Base-by-base conservation (phyloP, 2,797 vertebrate genomes). In the Sphaeramia orbicularis region DNA sequence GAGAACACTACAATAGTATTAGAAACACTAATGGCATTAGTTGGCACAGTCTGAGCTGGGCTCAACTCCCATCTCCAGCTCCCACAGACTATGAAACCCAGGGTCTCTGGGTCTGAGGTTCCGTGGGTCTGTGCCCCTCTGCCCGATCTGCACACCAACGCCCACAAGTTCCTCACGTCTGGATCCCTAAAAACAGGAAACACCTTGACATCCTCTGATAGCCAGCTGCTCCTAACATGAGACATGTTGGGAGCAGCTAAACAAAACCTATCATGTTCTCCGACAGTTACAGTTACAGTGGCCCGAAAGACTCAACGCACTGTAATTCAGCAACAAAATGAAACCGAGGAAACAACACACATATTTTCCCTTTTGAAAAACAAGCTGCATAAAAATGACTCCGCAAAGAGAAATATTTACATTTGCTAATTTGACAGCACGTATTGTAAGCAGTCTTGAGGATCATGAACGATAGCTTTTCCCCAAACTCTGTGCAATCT, bases 1-100 rank as follows among this genome's bases (percentile, higher is more conserved):
- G 84, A 83, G 78, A 70, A 62, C 70, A 69, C 61, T 57, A 91
- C 90, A 91, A 91, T 90, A 49, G 87, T 67, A 89, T 90, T 89
- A 89, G 78, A 61, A 80, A 79, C 76, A 85, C 86, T 92, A 91
- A 92, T 90, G 87, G 76, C 62, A 90, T 92, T 90, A 90, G 82
- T 80, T 77, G 74, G 80, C 78, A 85, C 74, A 85, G 88, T 74
- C 86, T 87, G 86, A 87, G 86, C 77, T 0, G 10, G 77, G 83
- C 70, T 88, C 77, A 84, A 78, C 77, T 78, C 67, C 12, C 64
- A 77, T 84, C 74, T 27, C 19, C 14, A n/a, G 67, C 71, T 80
- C 78, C 78, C 84, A 69, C 73, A 70, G 66, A 76, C 76, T 62
- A 51, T 71, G 62, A 87, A 66, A 10, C 50, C 62, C 53, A 14